These are phyloP conservation scores for Homarus americanus DNA, from an alignment of 1,140 invertebrate genomes.

Conservation along the genomic window DNA sequence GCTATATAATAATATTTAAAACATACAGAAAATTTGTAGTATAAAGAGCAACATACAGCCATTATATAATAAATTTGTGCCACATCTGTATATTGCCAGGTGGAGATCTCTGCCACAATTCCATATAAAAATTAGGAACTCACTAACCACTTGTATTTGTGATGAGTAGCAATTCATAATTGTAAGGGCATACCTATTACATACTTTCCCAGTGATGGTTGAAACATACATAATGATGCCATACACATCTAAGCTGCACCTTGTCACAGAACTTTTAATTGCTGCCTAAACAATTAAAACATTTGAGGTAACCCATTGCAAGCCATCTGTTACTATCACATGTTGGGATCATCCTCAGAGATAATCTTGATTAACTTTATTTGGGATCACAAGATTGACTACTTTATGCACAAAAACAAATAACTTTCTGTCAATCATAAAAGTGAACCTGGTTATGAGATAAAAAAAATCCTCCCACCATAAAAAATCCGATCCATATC, in stretches of 20 bases:
- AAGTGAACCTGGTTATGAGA: no score
- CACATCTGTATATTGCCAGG: slow-evolving; percentile 17
- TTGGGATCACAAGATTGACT: not conserved
- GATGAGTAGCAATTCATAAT: slow-evolving; percentile 32
- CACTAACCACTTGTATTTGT: slow-evolving; percentile 52
- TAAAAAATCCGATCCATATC: no score
- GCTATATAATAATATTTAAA: slow-evolving; percentile 5
- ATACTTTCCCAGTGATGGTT: not conserved
- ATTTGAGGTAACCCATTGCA: not conserved
- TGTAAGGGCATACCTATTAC: not conserved
- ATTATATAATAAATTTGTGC: slow-evolving; percentile 34
- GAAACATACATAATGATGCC: not conserved
- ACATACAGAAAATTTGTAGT: slow-evolving; percentile 21
- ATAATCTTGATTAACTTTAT: not conserved
- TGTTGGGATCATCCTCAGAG: not conserved
- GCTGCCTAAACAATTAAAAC: not conserved
- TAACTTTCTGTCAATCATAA: not conserved
- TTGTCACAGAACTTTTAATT: not conserved
- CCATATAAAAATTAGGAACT: slow-evolving; percentile 68
- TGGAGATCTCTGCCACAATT: slow-evolving; percentile 58
- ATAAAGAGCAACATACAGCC: slow-evolving; percentile 15
- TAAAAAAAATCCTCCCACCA: no score
- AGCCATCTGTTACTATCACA: not conserved
- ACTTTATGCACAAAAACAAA: not conserved
- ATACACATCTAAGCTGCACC: not conserved